Base-by-base conservation (phyloP, 1,140 invertebrate genomes). In the Ceratosolen fusciceps region DNA sequence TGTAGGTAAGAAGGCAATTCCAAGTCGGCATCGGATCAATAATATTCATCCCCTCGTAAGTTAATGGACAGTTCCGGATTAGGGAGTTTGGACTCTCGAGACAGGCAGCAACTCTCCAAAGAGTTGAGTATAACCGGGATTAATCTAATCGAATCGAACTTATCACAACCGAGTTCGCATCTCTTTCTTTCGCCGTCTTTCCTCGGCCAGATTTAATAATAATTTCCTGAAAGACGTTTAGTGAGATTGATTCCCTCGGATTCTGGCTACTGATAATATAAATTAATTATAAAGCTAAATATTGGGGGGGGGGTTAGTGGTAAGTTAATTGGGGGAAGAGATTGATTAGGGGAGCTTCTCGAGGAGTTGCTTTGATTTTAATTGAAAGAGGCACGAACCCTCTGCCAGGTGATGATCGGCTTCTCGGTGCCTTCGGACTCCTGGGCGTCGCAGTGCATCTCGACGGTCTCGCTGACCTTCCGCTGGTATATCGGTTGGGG, bases 401-500 rank as follows among this genome's bases (percentile, higher is more conserved):
- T 94, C 87, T 96, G 95, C 97, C 97, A 99, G 83, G 94, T 94
- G 82, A 98, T 95, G 47, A 92, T 93, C 4, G 97, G 97, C 84
- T 95, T 95, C 87, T 98, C 96, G 21, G 96, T 97, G 62, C 97
- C 97, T 85, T 97, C 95, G 58, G 96, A 95, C 89, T 96, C 96
- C 83, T 94, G 93, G 62, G 96, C 97, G 79, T 96, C 96, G 91
- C 98, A 99, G 82, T 96, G 94, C 94, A 99, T 96, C 87, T 97
- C 96, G 1, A 98, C 95, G 62, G 95, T 95, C 84, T 97, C 95
- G 9, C 96, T 96, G 34, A 97, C 94, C 90, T 96, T 96, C 82
- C 95, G 93, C 87, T 97, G 96, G 88, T 97, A 98, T 86, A 96
- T 93, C 24, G 93, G 92, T 85, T 97, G 95, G 0, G 96, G 96